phyloP scores from a whole-genome alignment of 2,888 invertebrate genomes.

The Diachrysia chrysitis region DNA sequence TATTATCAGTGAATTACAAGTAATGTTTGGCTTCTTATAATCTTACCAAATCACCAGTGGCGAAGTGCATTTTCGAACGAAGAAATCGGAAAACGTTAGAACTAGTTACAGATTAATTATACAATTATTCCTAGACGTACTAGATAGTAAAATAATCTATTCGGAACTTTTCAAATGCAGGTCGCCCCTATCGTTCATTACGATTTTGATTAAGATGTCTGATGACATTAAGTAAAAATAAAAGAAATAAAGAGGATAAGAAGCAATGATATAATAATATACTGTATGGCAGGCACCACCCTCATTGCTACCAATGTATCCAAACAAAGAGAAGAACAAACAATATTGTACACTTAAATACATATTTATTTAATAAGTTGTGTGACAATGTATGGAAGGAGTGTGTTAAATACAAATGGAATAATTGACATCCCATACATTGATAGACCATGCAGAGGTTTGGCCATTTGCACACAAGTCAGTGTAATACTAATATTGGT shows the following conservation, averaged over 20 bases:
- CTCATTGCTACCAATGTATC: slow-evolving; percentile 26
- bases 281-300: slow-evolving; percentile 18
- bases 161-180: slow-evolving; percentile 28
- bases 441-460: slow-evolving; percentile 60
- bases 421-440: slow-evolving; percentile 73
- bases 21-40: slow-evolving; percentile 1
- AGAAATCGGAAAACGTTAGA: slow-evolving; percentile 9
- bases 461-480: slow-evolving; percentile 52
- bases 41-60: slow-evolving; percentile 12
- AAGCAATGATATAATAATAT: slow-evolving; percentile 22
- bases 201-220: slow-evolving; percentile 8
- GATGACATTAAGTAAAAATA: slow-evolving; percentile 7
- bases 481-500: slow-evolving; percentile 71
- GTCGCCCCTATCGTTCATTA: slow-evolving; percentile 9
- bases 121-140: slow-evolving; percentile 23
- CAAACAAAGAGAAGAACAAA: slow-evolving; percentile 43
- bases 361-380: slow-evolving; percentile 59
- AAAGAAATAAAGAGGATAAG: slow-evolving; percentile 14
- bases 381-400: slow-evolving; percentile 77
- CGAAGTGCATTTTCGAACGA: slow-evolving; percentile 9
- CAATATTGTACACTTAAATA: slow-evolving; percentile 56
- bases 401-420: slow-evolving; percentile 49
- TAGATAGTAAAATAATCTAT: slow-evolving; percentile 21
- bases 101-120: slow-evolving; percentile 29
- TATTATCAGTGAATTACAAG: slow-evolving; percentile 16